Base-by-base conservation (phyloP, 2,113 vertebrate species). In the Alexandromys fortis region DNA sequence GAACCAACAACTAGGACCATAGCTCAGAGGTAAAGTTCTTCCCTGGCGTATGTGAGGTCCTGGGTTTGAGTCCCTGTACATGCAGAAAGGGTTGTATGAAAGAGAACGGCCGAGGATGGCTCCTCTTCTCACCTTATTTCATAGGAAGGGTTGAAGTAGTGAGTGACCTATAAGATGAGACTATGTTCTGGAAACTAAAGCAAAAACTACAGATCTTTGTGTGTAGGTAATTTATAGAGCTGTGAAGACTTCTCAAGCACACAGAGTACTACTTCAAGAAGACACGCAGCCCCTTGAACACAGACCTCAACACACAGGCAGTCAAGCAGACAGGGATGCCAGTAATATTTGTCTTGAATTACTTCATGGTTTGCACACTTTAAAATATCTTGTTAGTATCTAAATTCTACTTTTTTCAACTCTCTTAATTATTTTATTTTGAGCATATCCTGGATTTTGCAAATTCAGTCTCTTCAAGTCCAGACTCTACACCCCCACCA, bases 181-280 rank as follows among this genome's bases (percentile, higher is more conserved):
- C 30, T 67, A 61, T 91, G 89, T 49, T 89, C 26, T 89, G 42
- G 38, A 89, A 81, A 89, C 47, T 22, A 49, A 91, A 89, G 88
- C 24, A 52, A 91, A 92, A 52, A 45, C 65, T 63, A 52, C 35
- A 30, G 7, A 58, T 58, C 55, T 58, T 13, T n/a, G 21, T 24
- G 49, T 55, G 33, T 55, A n/a, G 4, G 17, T 38, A 83, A 45
- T 63, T 83, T 63, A 63, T 8, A 42, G 6, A 28, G 3, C 42
- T 10, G 4, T 4, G 1, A 42, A 28, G 26, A 42, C 14, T 28
- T 42, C 58, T 63, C 24, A 63, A 10, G 22, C 58, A 83, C n/a
- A 42, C 3, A 83, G 45, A 94, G n/a, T 82, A 65, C 72, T 52
- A 30, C 47, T 61, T 92, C 76, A 92, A 85, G 26, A 89, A n/a